Conservation (phyloP, 2,888 invertebrate genomes). For the Teleiodes luculella region DNA sequence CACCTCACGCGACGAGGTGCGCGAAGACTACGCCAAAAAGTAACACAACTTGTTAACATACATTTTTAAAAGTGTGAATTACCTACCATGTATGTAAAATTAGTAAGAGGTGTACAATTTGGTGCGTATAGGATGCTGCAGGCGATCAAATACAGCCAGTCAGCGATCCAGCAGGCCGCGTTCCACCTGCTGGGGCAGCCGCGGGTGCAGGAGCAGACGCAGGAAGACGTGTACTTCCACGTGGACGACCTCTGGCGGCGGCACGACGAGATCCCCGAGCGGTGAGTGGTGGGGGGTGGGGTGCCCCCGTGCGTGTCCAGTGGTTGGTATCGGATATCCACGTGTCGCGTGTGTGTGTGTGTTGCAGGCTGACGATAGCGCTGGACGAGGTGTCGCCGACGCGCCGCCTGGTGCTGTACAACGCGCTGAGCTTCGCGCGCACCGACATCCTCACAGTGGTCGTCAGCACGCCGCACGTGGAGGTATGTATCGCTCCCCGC, state of each 20-base stretch:
- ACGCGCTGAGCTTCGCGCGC: constrained; percentile 86
- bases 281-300: too few species aligned
- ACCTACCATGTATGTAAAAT: too few species aligned
- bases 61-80: too few species aligned
- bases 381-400: constrained; percentile 80
- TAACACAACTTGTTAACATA: too few species aligned
- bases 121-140: constrained; percentile 79
- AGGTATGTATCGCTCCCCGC: constrained; percentile 62
- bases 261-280: constrained; percentile 80
- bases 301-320: too few species aligned
- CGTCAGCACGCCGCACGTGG: constrained; percentile 87
- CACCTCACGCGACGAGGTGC: constrained; percentile 94
- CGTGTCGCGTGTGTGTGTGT: too few species aligned
- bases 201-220: constrained; percentile 57
- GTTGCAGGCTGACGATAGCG: constrained; percentile 74
- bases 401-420: constrained; percentile 87
- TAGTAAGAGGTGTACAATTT: too few species aligned
- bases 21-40: constrained; percentile 92
- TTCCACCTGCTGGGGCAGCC: constrained; percentile 82
- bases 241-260: constrained; percentile 81
- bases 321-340: too few species aligned
- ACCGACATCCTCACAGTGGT: constrained; percentile 87
- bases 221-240: constrained; percentile 77
- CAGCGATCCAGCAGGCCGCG: constrained; percentile 72
- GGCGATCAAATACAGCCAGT: constrained; percentile 83